Evolutionary conservation across 2,113 vertebrate species (phyloP).

Genomic region (Sylvicapra grimmia): DNA sequence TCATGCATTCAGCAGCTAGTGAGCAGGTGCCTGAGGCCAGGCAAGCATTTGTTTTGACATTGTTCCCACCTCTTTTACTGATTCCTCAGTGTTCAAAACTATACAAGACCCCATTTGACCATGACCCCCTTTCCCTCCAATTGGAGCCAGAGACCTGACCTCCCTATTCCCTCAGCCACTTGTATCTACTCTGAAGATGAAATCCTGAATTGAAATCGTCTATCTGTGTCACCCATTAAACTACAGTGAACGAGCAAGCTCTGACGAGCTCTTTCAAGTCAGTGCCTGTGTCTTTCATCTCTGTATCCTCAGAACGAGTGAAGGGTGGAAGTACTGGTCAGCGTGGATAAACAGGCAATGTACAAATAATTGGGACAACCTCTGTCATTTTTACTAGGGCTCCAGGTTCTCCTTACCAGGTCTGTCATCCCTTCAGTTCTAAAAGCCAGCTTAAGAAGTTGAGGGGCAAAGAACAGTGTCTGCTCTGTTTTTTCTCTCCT

Average conservation of each 20-base stretch:
- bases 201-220: not conserved
- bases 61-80: not conserved
- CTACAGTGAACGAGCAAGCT: not conserved
- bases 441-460: not conserved
- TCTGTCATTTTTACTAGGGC: not conserved
- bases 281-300: not conserved
- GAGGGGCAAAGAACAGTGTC: not conserved
- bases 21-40: accelerated
- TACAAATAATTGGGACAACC: not conserved
- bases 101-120: not conserved
- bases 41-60: too few relatives aligned
- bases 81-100: not conserved
- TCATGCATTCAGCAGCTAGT: not conserved
- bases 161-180: not conserved
- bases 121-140: not conserved
- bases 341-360: accelerated
- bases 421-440: not conserved
- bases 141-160: not conserved
- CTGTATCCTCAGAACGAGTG: not conserved
- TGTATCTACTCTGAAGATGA: not conserved
- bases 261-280: not conserved
- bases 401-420: not conserved
- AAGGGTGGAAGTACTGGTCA: not conserved
- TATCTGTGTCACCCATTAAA: not conserved
- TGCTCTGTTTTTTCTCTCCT: not conserved